These are phyloP conservation scores for Megalopta genalis DNA, from an alignment of 1,140 invertebrate genomes.

Conservation along the genomic window DNA sequence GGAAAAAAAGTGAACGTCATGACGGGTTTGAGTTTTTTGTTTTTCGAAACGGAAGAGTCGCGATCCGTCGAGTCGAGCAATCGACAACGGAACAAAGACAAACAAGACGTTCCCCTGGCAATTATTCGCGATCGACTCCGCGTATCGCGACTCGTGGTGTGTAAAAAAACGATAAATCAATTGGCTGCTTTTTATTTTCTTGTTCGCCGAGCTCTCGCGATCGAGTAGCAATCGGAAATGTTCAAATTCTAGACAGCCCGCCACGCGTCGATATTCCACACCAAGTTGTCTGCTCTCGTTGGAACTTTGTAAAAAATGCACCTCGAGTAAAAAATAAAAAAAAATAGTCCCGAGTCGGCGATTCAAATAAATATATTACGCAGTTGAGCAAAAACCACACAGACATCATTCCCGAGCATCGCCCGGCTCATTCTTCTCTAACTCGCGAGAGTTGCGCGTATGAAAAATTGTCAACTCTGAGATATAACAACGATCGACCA, in stretches of 20 bases:
- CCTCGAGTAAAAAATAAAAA: too few relatives aligned
- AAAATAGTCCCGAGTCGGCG: not conserved
- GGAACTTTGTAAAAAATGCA: not conserved
- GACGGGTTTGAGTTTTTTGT: not conserved
- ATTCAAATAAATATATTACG: slow-evolving; percentile 44
- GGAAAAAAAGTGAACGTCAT: too few relatives aligned
- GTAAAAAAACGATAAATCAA: not conserved
- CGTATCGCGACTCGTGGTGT: slow-evolving; percentile 30
- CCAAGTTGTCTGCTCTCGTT: not conserved
- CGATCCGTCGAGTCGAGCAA: slow-evolving; percentile 53
- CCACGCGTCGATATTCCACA: not conserved
- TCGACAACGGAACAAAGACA: not conserved
- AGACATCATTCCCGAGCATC: slow-evolving; percentile 12
- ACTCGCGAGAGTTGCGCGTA: not conserved
- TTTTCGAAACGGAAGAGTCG: not conserved
- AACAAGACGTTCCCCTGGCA: not conserved
- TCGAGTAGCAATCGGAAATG: not conserved
- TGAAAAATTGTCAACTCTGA: too few relatives aligned
- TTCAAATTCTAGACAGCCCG: not conserved
- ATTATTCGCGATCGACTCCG: slow-evolving; percentile 36
- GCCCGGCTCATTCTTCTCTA: not conserved
- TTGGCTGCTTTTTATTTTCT: too few relatives aligned
- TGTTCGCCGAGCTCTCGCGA: not conserved
- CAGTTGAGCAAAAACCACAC: slow-evolving; percentile 35
- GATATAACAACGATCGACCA: slow-evolving; percentile 9